Evolutionary conservation across 64 coral and sea anemone species (phyloP).

Genomic region (Porites australiensis): DNA sequence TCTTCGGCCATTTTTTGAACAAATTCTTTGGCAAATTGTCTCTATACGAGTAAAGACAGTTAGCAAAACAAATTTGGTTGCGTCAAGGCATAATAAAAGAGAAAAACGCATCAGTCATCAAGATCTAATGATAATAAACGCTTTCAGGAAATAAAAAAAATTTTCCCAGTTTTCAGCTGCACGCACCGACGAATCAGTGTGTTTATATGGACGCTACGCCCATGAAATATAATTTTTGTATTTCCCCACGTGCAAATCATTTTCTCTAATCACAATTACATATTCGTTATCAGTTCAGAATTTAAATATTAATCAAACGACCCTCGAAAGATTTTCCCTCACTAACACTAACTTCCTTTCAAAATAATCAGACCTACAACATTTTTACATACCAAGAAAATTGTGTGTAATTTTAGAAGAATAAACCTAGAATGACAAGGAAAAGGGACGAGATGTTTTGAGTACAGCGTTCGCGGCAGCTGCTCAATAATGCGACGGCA

Average conservation of each 20-base stretch:
- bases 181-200: too few species aligned
- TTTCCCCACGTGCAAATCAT: background rate
- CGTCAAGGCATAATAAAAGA: too few species aligned
- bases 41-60: too few species aligned
- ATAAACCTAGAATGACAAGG: background rate
- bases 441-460: background rate
- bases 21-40: too few species aligned
- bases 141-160: too few species aligned
- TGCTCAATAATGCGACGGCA: constrained; percentile 27
- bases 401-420: too few species aligned
- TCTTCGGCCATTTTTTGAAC: too few species aligned
- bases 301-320: constrained; percentile 41
- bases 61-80: too few species aligned
- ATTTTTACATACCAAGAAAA: background rate
- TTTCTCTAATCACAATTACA: constrained; percentile 15
- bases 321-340: background rate
- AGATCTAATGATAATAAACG: too few species aligned
- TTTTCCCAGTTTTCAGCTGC: too few species aligned
- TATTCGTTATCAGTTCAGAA: constrained; percentile 1
- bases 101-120: too few species aligned
- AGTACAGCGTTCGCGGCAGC: background rate
- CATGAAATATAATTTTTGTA: background rate
- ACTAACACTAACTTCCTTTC: constrained; percentile 1
- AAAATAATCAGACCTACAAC: background rate
- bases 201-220: too few species aligned